Evolutionary conservation across 1,140 invertebrate species (phyloP).

Genomic region (Battus philenor): DNA sequence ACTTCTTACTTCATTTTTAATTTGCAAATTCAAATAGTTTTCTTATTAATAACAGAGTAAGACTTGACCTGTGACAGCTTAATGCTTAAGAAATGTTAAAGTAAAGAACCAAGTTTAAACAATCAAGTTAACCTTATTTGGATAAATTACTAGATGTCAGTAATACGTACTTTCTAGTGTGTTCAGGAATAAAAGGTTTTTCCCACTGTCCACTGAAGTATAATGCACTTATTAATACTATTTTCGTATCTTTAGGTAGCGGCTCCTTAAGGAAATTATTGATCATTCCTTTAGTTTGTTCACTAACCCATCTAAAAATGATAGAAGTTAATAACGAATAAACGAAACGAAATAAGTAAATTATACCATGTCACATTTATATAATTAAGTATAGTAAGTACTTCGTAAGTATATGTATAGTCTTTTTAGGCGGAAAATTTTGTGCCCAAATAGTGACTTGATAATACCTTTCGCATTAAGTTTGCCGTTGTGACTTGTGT

Average conservation of each 20-base stretch:
- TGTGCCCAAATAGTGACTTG: no score
- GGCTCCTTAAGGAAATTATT: conserved; percentile 75
- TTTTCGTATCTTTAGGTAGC: conserved; percentile 75
- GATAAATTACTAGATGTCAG: background rate
- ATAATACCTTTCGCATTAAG: no score
- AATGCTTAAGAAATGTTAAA: background rate
- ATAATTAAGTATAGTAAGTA: no score
- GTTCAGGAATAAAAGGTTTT: conserved; percentile 78
- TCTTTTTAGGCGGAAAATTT: no score
- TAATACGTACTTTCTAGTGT: conserved; percentile 76
- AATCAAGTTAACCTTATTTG: no score
- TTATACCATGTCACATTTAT: no score
- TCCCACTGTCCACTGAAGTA: conserved; percentile 89
- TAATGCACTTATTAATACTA: conserved; percentile 84
- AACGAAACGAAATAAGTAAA: no score
- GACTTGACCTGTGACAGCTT: background rate
- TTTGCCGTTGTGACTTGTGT: no score
- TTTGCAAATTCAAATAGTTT: background rate
- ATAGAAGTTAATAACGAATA: no score
- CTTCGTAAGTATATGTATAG: no score
- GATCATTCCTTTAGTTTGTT: conserved; percentile 82
- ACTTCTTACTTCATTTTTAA: background rate
- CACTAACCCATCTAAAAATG: conserved; percentile 80
- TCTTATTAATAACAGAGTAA: background rate
- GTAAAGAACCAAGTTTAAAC: no score